Percentiles rank a stretch among this genome's conserved stretches.
Conservation (phyloP, 1,140 invertebrate species). For the Cherax quadricarinatus region DNA sequence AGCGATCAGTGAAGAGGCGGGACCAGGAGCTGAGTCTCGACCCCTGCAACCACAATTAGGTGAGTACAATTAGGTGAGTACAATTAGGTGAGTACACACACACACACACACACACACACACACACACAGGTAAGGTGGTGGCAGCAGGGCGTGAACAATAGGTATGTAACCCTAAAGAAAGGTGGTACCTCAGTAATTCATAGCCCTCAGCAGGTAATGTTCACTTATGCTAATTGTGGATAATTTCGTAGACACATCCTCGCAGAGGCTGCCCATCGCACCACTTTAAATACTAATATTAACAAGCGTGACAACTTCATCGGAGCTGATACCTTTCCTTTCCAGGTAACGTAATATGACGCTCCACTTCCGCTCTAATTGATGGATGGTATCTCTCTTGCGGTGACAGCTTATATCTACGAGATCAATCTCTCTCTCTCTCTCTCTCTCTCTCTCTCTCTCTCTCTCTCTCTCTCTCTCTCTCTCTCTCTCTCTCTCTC, state of each 20-base stretch:
- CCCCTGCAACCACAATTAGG: no score
- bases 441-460: neutral
- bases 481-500: neutral
- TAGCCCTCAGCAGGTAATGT: neutral
- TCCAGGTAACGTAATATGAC: neutral
- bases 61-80: no score
- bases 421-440: neutral
- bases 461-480: neutral
- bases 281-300: neutral
- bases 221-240: slow-evolving; percentile 3
- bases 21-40: no score
- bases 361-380: neutral
- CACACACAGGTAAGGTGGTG: no score
- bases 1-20: no score
- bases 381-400: neutral
- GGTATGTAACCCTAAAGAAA: no score
- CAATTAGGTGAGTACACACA: no score
- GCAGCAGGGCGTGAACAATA: no score
- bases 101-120: no score
- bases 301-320: neutral
- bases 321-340: neutral
- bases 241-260: neutral
- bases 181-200: no score
- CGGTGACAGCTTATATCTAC: no score
- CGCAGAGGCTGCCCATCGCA: neutral